These are phyloP conservation scores for Mirounga angustirostris DNA, from an alignment of 2,113 vertebrate genomes.

Conservation along the genomic window DNA sequence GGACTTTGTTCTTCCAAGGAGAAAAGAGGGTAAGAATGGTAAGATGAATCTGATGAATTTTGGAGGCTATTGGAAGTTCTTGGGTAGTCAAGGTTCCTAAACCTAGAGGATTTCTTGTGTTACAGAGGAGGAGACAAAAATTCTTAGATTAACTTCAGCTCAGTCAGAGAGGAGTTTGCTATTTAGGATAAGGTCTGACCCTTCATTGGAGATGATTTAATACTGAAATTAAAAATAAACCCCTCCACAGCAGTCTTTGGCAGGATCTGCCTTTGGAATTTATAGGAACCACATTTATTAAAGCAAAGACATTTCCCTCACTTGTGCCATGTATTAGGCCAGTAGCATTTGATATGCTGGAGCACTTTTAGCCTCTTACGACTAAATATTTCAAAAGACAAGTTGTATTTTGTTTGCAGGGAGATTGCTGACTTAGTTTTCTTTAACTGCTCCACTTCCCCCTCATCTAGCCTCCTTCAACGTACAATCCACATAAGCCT, in stretches of 20 bases:
- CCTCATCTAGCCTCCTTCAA: constrained; percentile 92
- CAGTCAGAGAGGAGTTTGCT: background rate
- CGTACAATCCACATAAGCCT: constrained; percentile 97
- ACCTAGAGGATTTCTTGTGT: background rate
- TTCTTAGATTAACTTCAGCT: background rate
- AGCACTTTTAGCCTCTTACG: constrained; percentile 16
- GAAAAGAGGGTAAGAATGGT: background rate
- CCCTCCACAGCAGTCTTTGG: background rate
- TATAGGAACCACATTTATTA: background rate
- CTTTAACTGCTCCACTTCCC: constrained; percentile 67
- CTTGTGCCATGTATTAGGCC: background rate
- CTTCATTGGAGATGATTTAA: background rate
- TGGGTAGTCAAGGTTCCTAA: background rate
- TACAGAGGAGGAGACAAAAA: background rate
- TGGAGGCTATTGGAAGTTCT: background rate
- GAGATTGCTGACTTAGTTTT: constrained; percentile 52
- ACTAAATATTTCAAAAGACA: background rate
- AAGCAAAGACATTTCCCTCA: background rate
- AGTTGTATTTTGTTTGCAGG: constrained; percentile 23
- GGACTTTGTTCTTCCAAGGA: background rate
- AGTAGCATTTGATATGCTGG: background rate
- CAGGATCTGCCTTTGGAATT: background rate
- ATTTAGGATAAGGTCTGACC: background rate
- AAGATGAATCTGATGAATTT: background rate
- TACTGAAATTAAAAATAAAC: background rate